Evolutionary conservation across 2,113 vertebrate genomes (phyloP), one percentile per base, ranked within the genome.

Genomic region (Notarius quadriscutis): DNA sequence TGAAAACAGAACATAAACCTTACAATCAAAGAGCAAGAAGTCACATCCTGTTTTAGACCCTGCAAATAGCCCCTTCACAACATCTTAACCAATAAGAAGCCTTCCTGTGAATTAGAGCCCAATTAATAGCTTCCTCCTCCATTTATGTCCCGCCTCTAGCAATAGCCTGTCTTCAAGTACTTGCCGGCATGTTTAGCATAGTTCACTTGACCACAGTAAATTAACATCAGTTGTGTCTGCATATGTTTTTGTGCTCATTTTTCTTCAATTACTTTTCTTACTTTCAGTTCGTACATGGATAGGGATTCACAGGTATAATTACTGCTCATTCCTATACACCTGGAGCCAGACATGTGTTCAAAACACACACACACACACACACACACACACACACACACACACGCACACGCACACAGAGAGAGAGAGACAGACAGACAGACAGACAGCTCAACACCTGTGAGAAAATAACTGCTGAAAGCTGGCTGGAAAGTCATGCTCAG

Each of bases 301-400:
- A 86, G 91, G 84, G 90, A 93, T 94, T 92, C 90, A 91, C 91
- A 90, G 69, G 83, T 87, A 92, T 93, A 93, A 95, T 93, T 93
- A 92, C 92, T 91, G 88, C 89, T 89, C 90, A 91, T 92, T 89
- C 91, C 84, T 90, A 88, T 86, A 90, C 93, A 93, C 92, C 92
- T 93, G 91, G 90, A 55, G 89, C 87, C 89, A 92, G 91, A 92
- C 94, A 94, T 92, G 92, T 92, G 92, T 91, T 93, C 86, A 89
- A 82, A 91, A 89, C 89, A 92, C 91, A 92, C 88, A 93, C 41
- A 41, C 41, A 41, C 41, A 41, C 41, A 41, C 41, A 41, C 41
- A 41, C 41, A 41, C 41, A 41, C 41, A 34, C 34, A 34, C 30
- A 34, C 30, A 34, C 30, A 34, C 30, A 34, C 30, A 34, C 30